These are phyloP conservation scores for Psittacara wagleri DNA, from an alignment of 2,113 vertebrate species.

Conservation along the genomic window DNA sequence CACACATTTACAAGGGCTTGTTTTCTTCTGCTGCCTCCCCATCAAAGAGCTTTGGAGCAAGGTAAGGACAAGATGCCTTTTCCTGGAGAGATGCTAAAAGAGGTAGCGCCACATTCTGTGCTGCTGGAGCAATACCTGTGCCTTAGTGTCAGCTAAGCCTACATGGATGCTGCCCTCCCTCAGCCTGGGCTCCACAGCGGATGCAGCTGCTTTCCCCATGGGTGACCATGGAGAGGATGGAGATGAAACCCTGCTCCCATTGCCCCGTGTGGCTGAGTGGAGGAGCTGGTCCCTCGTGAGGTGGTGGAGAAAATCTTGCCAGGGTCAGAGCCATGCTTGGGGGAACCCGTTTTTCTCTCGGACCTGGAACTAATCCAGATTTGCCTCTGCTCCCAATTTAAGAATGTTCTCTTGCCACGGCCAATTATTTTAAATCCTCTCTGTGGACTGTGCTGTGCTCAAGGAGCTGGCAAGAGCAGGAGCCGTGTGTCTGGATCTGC, in stretches of 20 bases:
- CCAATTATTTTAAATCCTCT: constrained; percentile 33
- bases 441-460: background rate
- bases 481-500: background rate
- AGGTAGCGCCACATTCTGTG: accelerated
- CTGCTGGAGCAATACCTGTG: background rate
- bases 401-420: background rate
- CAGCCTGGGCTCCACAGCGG: accelerated
- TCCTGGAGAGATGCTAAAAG: background rate
- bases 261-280: accelerated
- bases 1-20: accelerated
- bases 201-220: accelerated
- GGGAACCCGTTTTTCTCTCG: constrained; percentile 2
- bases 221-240: background rate
- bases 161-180: background rate
- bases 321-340: background rate
- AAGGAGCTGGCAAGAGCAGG: background rate
- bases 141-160: background rate
- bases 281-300: accelerated
- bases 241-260: background rate
- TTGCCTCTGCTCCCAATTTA: constrained; percentile 33
- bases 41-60: background rate
- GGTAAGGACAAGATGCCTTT: background rate
- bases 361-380: constrained; percentile 24
- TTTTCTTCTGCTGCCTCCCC: background rate
- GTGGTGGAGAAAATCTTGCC: background rate